Percentiles rank a stretch among this genome's conserved stretches.
phyloP scores from a whole-genome alignment of 1,140 invertebrate genomes.

The Paramacrobiotus metropolitanus region DNA sequence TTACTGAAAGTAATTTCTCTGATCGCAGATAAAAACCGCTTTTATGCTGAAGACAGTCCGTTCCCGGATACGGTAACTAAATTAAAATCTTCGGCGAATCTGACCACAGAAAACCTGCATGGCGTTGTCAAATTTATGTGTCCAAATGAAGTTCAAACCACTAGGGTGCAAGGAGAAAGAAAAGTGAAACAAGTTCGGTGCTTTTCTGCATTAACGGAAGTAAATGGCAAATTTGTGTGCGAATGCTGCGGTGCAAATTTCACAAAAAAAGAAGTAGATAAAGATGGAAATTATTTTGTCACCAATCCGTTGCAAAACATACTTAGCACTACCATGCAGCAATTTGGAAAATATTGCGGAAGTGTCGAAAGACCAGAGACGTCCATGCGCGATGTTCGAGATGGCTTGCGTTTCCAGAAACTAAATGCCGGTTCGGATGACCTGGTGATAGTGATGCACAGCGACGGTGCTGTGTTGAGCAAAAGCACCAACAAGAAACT shows the following conservation, averaged over 20 bases:
- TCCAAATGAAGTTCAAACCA: background rate
- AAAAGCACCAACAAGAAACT: background rate
- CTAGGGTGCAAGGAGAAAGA: too few species aligned
- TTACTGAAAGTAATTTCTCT: background rate
- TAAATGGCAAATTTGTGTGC: background rate
- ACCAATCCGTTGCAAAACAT: background rate
- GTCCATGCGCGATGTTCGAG: background rate
- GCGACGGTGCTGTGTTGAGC: background rate
- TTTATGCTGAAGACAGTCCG: background rate
- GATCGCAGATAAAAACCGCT: background rate
- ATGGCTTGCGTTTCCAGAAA: background rate
- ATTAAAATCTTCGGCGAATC: background rate
- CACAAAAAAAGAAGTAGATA: background rate
- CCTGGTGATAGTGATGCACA: background rate
- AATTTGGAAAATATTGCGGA: background rate
- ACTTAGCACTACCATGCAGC: background rate
- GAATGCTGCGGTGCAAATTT: background rate
- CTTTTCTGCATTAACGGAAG: background rate
- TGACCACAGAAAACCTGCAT: background rate
- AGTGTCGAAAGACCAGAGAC: too few species aligned
- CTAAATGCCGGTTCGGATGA: background rate
- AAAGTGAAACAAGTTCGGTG: background rate
- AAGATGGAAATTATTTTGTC: background rate
- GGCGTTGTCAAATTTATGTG: background rate
- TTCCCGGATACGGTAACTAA: background rate